Percentiles rank a stretch among this genome's conserved stretches.
These are phyloP conservation scores for Dastarcus helophoroides DNA, from an alignment of 2,888 invertebrate genomes.

Conservation along the genomic window DNA sequence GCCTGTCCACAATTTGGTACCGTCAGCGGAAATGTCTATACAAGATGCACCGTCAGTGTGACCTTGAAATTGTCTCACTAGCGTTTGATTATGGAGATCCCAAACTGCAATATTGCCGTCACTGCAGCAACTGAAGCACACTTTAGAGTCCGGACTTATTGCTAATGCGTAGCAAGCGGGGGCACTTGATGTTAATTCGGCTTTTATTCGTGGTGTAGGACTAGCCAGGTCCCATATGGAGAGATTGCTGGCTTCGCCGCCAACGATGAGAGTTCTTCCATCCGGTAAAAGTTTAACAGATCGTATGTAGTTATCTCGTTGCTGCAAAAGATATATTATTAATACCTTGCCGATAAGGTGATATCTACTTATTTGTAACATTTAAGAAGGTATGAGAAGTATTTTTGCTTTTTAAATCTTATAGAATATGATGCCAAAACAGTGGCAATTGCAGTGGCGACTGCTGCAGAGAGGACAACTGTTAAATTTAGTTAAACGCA, in stretches of 20 bases:
- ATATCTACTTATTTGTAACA: too few relatives aligned
- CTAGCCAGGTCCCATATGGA: constrained; percentile 93
- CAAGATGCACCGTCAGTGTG: constrained; percentile 97
- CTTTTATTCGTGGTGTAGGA: constrained; percentile 84
- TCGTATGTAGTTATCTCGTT: constrained; percentile 92
- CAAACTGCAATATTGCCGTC: constrained; percentile 97
- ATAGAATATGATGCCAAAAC: too few relatives aligned
- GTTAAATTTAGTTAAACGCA: too few relatives aligned
- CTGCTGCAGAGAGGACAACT: too few relatives aligned
- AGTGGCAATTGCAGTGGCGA: too few relatives aligned
- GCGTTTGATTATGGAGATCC: constrained; percentile 83
- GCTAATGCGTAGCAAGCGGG: constrained; percentile 98
- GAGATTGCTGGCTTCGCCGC: constrained; percentile 90
- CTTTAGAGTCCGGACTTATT: constrained; percentile 92
- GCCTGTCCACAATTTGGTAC: constrained; percentile 82
- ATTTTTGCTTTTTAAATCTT: too few relatives aligned
- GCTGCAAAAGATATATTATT: constrained; percentile 41
- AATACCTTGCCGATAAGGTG: too few relatives aligned
- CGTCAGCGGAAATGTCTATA: constrained; percentile 93
- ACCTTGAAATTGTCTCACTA: constrained; percentile 88
- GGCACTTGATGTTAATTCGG: constrained; percentile 79
- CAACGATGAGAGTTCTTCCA: constrained; percentile 88
- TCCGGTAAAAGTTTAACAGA: constrained; percentile 92
- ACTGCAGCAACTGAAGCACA: constrained; percentile 97
- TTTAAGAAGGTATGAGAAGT: too few relatives aligned